A percentile compares a stretch with the other conserved stretches of the same genome.
phyloP scores from a whole-genome alignment of 2,797 vertebrate genomes.

The Cryptoprocta ferox region DNA sequence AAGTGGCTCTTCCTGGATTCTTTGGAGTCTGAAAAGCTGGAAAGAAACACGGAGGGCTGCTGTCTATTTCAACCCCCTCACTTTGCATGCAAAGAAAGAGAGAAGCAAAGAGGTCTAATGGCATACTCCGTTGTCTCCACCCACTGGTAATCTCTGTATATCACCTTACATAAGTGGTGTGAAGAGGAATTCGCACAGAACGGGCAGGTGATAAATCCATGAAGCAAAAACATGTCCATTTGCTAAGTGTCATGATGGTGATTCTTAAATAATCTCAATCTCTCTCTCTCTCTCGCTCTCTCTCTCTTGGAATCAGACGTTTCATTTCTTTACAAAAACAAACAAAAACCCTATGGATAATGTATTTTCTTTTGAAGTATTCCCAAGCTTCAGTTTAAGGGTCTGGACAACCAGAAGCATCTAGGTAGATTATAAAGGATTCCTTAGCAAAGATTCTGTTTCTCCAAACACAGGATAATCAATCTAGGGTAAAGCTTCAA shows the following conservation, averaged over 20 bases:
- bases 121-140: background rate
- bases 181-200: background rate
- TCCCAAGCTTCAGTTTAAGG: background rate
- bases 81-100: background rate
- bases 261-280: background rate
- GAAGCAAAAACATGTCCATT: background rate
- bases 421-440: slow-evolving; percentile 8
- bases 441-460: slow-evolving; percentile 36
- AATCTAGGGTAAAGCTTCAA: slow-evolving; percentile 40
- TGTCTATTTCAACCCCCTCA: background rate
- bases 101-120: background rate
- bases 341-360: background rate
- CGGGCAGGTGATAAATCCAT: background rate
- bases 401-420: background rate
- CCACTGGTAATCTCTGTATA: background rate
- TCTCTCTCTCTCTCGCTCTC: background rate
- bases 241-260: background rate
- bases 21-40: background rate
- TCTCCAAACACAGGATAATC: slow-evolving; percentile 44
- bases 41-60: background rate
- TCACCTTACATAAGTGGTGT: background rate
- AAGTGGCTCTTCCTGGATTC: slow-evolving; percentile 1
- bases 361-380: slow-evolving; percentile 16
- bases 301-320: background rate
- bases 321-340: slow-evolving; percentile 22